Base-by-base conservation (phyloP, 2,888 invertebrate genomes). In the Ichneumoninae sp. region DNA sequence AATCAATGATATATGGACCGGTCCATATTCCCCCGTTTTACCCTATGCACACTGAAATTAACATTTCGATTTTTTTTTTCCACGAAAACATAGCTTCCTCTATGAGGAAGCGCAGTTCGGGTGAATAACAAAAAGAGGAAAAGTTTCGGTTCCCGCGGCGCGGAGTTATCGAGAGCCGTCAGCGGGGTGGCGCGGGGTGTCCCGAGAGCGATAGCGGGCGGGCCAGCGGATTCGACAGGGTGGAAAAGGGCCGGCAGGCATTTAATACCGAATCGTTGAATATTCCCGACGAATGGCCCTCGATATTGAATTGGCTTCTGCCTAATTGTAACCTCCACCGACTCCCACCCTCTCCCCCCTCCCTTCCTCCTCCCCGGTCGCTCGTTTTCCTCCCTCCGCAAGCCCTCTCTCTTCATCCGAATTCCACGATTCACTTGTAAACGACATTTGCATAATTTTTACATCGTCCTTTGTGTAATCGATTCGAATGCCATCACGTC, bases 371-470 rank as follows among this genome's bases (percentile, higher is more conserved):
- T 26, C 36, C 73, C 36, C 63, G 52, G 22, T 70, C 77, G 26
- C 74, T 77, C 57, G n/a, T 47, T 44, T 19, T 50, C 50, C 16
- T 47, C 66, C 47, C 65, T 54, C 19, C 26, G 6, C 54, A 4
- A 54, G 33, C 26, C 52, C 30, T 33, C 60, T 33, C 71, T 33
- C 30, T 68, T 76, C 71, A 60, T 83, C 73, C 69, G 50, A 44
- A 47, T 70, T 73, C 70, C 85, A 68, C 87, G 79, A 91, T 92
- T 92, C 91, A 91, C 91, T 92, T 91, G 92, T 92, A 92, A 92
- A 91, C 91, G 91, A 82, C 89, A 92, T 93, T 92, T 93, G 90
- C 93, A 93, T 93, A 93, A 93, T 93, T 93, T 92, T 93, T 93
- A 92, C 92, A 92, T 92, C 88, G 88, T 86, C 89, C 89, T 89